Evolutionary conservation across 2,113 vertebrate genomes (phyloP).

Genomic region (Aegithalos caudatus): DNA sequence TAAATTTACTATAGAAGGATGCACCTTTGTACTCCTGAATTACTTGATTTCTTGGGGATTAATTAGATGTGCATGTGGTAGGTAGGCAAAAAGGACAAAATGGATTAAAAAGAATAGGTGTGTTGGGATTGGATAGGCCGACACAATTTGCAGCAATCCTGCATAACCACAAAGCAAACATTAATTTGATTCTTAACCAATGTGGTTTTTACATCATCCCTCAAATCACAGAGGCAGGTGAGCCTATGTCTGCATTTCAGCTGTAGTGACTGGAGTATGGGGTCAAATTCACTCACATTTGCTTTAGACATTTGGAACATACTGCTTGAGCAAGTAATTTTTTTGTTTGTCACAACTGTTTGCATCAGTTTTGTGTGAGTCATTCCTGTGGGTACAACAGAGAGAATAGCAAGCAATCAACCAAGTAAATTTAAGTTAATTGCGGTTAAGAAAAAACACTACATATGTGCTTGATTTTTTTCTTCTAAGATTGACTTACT

Average conservation of each 20-base stretch:
- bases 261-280: neutral
- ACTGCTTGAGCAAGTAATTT: neutral
- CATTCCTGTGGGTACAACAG: neutral
- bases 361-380: neutral
- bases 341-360: neutral
- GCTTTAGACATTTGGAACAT: neutral
- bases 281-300: neutral
- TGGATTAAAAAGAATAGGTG: accelerated
- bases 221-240: neutral
- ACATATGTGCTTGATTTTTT: neutral
- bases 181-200: neutral
- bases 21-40: neutral
- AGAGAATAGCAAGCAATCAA: neutral
- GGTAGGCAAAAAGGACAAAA: neutral
- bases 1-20: neutral
- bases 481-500: neutral
- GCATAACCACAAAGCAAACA: neutral
- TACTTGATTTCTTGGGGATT: neutral
- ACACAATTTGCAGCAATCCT: neutral
- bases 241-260: neutral
- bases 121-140: neutral
- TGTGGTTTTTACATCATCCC: neutral
- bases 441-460: neutral
- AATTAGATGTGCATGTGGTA: neutral
- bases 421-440: neutral